Percentiles rank a stretch among this genome's conserved stretches.
Evolutionary conservation across 2,797 vertebrate species (phyloP).

Genomic region (Babyrousa celebensis): DNA sequence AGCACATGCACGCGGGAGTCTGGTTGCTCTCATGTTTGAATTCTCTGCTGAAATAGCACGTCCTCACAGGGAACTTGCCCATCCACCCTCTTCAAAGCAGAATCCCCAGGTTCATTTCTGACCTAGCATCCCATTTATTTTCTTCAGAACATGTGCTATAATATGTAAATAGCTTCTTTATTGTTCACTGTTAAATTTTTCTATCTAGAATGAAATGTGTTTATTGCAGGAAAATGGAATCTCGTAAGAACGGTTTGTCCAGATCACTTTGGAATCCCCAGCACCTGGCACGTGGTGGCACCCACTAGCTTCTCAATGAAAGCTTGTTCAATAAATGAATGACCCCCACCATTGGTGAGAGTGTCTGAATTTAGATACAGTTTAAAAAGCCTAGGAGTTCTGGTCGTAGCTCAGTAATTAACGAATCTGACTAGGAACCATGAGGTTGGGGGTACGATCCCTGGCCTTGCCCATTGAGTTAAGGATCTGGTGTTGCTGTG

Average conservation of each 20-base stretch:
- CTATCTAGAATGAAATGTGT: not conserved
- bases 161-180: not conserved
- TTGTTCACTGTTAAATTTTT: not conserved
- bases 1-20: rapidly evolving
- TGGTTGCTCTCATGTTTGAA: not conserved
- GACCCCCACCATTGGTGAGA: not conserved
- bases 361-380: not conserved
- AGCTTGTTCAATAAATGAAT: not conserved
- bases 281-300: not conserved
- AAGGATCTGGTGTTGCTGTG: no score
- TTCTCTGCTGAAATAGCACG: not conserved
- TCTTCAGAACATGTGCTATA: not conserved
- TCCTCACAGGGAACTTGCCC: not conserved
- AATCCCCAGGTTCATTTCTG: not conserved
- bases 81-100: not conserved
- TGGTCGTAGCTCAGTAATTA: no score
- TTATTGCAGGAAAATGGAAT: not conserved
- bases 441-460: no score
- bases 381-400: not conserved
- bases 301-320: not conserved
- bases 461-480: no score
- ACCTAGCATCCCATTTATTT: not conserved
- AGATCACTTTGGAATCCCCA: not conserved
- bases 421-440: no score
- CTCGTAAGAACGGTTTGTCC: not conserved